phyloP scores from a whole-genome alignment of 2,113 vertebrate genomes.

The Phycodurus eques region DNA sequence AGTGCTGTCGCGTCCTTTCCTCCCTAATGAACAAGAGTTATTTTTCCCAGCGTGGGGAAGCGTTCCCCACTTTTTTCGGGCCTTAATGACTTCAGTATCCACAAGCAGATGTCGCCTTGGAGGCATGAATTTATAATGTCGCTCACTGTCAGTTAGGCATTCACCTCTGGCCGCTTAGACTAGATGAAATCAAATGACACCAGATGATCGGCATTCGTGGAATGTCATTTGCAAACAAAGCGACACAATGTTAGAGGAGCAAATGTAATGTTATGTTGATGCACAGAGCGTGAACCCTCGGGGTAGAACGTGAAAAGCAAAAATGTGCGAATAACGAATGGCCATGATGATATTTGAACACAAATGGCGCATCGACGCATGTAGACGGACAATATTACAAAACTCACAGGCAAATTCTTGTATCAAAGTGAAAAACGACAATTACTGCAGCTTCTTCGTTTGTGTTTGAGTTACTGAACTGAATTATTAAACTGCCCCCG shows the following conservation, averaged over 20 bases:
- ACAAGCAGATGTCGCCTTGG: slow-evolving; percentile 43
- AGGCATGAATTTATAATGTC: neutral
- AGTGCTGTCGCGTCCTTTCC: neutral
- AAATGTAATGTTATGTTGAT: neutral
- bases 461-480: too few species aligned
- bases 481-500: too few species aligned
- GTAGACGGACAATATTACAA: too few species aligned
- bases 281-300: too few species aligned
- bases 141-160: neutral
- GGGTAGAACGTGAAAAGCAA: neutral
- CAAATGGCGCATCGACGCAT: too few species aligned
- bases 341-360: too few species aligned
- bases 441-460: too few species aligned
- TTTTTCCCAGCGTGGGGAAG: slow-evolving; percentile 8
- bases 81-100: neutral
- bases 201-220: neutral
- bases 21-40: neutral
- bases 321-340: neutral
- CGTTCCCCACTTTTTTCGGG: neutral
- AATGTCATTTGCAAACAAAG: neutral
- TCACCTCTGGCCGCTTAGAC: neutral
- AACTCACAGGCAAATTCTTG: too few species aligned
- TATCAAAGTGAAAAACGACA: too few species aligned
- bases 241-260: neutral
- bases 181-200: neutral